Base-by-base conservation (phyloP, 2,888 invertebrate genomes). In the Diplazon laetatorius region DNA sequence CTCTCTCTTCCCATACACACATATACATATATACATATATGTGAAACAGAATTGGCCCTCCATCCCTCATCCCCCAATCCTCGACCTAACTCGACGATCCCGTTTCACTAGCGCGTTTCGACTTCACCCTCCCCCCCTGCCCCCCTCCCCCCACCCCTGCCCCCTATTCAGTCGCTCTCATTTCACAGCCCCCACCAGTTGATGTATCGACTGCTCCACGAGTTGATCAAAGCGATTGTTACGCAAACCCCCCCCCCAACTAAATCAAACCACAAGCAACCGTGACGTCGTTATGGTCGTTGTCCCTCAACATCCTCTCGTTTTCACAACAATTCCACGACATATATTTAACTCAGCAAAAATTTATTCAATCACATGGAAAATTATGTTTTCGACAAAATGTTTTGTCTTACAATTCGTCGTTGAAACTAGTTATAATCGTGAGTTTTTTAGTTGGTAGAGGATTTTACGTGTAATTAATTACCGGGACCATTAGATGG, bases 211-310 rank as follows among this genome's bases (percentile, higher is more conserved):
- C 30, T 30, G 52, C 52, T 52, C n/a, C 8, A n/a, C 8, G 25
- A 52, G 30, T 52, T 52, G 52, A 52, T 52, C 52, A 52, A 52
- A 52, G 52, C 25, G 52, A 6, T 30, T 52, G 25, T 52, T 52
- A 52, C 52, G 52, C 52, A 52, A 52, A 52, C 25, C 52, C 25
- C 42, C 4, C 42, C 42, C 42, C 52, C 52, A 25, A 30, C 25
- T 14, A 8, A 30, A 30, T 6, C 52, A 25, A 52, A 10, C 5
- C 25, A 8, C 2, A 30, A 25, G 12, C 30, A 52, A 14, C 30
- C 30, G 12, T 52, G 52, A 52, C 52, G 52, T 52, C 25, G 30
- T 52, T 52, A 52, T n/a, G 30, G 22, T 52, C 22, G 52, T 30
- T 52, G 52, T 52, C 30, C 52, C n/a, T 6, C 30, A 30, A 30